These are phyloP conservation scores for Melanotaenia pygmaea DNA, from an alignment of 2,797 vertebrate genomes.

Conservation along the genomic window DNA sequence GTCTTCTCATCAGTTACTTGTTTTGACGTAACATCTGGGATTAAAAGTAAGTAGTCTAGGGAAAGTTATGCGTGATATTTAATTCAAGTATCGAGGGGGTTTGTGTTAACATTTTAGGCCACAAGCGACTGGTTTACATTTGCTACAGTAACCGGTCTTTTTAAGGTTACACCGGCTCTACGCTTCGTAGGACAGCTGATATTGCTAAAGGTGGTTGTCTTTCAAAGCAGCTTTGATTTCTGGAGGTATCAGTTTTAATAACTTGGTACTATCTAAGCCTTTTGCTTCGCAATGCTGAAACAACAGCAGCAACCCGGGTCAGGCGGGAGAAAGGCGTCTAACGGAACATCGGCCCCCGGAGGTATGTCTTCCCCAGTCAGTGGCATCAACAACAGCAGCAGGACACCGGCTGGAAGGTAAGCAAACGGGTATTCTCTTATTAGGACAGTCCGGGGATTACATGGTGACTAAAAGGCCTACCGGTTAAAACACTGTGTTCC, in stretches of 20 bases:
- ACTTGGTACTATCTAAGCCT: constrained; percentile 58
- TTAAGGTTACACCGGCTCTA: constrained; percentile 67
- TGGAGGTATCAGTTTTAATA: constrained; percentile 47
- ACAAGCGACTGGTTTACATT: constrained; percentile 60
- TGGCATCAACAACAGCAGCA: constrained; percentile 79
- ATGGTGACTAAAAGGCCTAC: constrained; percentile 80
- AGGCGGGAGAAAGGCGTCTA: constrained; percentile 85
- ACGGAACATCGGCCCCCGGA: constrained; percentile 82
- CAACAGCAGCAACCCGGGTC: constrained; percentile 83
- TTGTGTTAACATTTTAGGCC: constrained; percentile 67
- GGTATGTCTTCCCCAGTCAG: constrained; percentile 82
- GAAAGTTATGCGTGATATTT: constrained; percentile 33
- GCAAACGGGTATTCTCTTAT: constrained; percentile 6
- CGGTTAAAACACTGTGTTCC: constrained; percentile 76
- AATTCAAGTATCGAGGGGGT: constrained; percentile 33
- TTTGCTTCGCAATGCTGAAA: constrained; percentile 81
- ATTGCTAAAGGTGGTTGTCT: constrained; percentile 47
- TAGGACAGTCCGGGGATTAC: constrained; percentile 77
- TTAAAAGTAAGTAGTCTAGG: constrained; percentile 25
- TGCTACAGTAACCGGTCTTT: constrained; percentile 65
- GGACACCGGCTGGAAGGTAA: constrained; percentile 83
- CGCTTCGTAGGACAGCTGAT: constrained; percentile 47
- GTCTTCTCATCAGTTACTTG: constrained; percentile 41
- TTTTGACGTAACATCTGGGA: constrained; percentile 45
- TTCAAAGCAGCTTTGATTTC: constrained; percentile 42